Conservation (phyloP, 2,888 invertebrate genomes). For the Cheilosia vulpina region DNA sequence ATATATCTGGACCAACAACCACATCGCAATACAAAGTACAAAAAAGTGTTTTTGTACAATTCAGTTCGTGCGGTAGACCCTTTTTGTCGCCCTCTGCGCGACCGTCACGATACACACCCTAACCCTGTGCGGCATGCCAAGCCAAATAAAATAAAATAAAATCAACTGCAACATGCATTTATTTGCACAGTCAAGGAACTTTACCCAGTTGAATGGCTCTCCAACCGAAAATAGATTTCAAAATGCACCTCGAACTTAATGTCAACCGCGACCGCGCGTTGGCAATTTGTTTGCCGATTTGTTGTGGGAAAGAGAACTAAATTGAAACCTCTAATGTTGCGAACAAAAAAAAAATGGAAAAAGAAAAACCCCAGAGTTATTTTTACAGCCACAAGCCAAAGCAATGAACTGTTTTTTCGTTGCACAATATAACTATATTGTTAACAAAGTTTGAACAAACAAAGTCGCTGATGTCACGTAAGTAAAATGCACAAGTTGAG, state of each 20-base stretch:
- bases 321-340: slow-evolving; percentile 37
- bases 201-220: slow-evolving; percentile 44
- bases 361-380: slow-evolving; percentile 8
- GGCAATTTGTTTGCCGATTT: slow-evolving; percentile 58
- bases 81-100: slow-evolving; percentile 57
- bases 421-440: slow-evolving; percentile 27
- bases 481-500: no score
- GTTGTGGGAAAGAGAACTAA: neutral
- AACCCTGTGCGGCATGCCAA: slow-evolving; percentile 1
- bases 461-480: slow-evolving; percentile 21
- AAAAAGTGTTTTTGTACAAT: slow-evolving; percentile 24
- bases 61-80: slow-evolving; percentile 65
- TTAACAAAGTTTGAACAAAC: slow-evolving; percentile 17
- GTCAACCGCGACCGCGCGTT: slow-evolving; percentile 51
- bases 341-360: neutral
- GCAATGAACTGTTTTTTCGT: slow-evolving; percentile 26
- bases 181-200: slow-evolving; percentile 61
- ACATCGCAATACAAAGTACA: slow-evolving; percentile 8
- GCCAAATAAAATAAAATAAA: slow-evolving; percentile 7
- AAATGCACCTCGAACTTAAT: slow-evolving; percentile 68
- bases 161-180: slow-evolving; percentile 11
- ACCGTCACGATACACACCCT: slow-evolving; percentile 37
- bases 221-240: slow-evolving; percentile 60
- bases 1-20: neutral
- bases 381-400: slow-evolving; percentile 17